Evolutionary conservation across 2,888 invertebrate species (phyloP), one percentile per base, ranked within the genome.

Genomic region (Euclidia mi): DNA sequence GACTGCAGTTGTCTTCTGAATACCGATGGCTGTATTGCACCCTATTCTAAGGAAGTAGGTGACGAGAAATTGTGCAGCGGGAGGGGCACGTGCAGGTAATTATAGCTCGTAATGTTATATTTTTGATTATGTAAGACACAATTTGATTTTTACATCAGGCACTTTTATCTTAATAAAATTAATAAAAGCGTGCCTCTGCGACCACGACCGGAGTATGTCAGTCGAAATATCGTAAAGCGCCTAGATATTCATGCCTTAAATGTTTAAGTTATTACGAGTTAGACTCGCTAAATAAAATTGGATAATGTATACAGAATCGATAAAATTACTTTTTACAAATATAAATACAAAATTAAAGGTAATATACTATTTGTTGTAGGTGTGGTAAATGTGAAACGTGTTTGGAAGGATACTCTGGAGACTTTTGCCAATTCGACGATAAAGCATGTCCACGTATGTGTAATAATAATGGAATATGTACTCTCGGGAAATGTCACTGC

Each of bases 391-490:
- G 96, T 65, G 81, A 59, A n/a, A n/a, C n/a, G 9, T 89, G 92
- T 20, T 74, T 81, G 9, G 58, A 76, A 17, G 79, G 84, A 2
- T 95, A 95, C 71, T 95, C 95, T 38, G 98, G 98, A 0, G 88
- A 95, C 52, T 97, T 93, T 82, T 98, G 98, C 79, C 95, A 98
- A 78, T 98, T 97, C 81, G 96, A 98, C 82, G 96, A 97, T 83
- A 96, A 95, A 78, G 95, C 96, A 9, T 98, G 98, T 79, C 95
- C 95, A 29, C 89, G 95, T 31, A 85, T 79, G 28, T 95, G 96
- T 66, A 86, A 94, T 1, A 96, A 96, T 1, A 91, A 94, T 45
- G 96, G 96, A 0, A 91, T 89, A 32, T 97, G 97, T 35, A 18
- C 2, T 0, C 65, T 68, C 6, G 87, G 80, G 1, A 55, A 56